Evolutionary conservation across 92 coral and sea anemone genomes (phyloP), one percentile per base, ranked within the genome.

Genomic region (Umimayanthus kanabou): DNA sequence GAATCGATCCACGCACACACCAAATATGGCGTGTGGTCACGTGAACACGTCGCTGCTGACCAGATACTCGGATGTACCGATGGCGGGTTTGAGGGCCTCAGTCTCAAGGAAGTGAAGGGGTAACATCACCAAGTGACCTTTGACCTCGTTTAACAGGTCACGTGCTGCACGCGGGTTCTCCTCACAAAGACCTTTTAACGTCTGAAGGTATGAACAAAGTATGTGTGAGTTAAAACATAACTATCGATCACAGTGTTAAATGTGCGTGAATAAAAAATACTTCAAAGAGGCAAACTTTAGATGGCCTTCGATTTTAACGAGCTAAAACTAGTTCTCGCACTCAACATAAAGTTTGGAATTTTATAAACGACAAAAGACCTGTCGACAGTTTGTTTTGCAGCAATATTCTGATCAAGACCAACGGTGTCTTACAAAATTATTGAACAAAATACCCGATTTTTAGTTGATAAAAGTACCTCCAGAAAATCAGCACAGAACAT

Each of bases 41-140:
- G 98, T 95, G 77, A 95, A 96, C 22, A 96, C 94, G 7, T 90
- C 94, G 20, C 39, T 50, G 28, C 96, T 90, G 7, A 96, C 91
- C 11, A 96, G 86, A 69, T 90, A 93, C 73, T 96, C 99, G 26
- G 95, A 90, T 28, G 94, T 90, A 1, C 96, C 98, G 61, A 94
- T 88, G n/a, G 98, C 92, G 18, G 99, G 99, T 84, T 96, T 92
- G 74, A 96, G 94, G 90, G 92, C 92, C 67, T 95, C 95, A 47
- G 84, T 85, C 73, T 96, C 98, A 88, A 96, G 82, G 86, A 96
- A 96, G 66, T 90, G 94, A 23, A 96, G 93, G 9, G 99, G 99
- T 4, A 93, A 88, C 72, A 75, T 71, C 16, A 96, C 99, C 40
- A 96, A 91, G 91, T 96, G 96, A 72, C 99, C 99, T 92, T 91